Base-by-base conservation (phyloP, 2,113 vertebrate species). In the Mola mola region DNA sequence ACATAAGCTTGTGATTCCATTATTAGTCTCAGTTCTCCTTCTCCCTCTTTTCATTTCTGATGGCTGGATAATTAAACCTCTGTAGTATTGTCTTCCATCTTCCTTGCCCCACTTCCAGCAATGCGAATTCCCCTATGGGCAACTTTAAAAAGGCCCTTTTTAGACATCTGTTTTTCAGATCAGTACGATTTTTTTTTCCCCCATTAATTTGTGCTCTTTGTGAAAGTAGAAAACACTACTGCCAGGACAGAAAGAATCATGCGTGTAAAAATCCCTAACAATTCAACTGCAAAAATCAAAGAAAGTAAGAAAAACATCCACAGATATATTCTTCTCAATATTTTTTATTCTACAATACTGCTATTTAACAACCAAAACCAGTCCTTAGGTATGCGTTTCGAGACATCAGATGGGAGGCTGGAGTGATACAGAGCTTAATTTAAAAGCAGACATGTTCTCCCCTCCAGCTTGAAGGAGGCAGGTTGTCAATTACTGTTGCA, bases 41-140 rank as follows among this genome's bases (percentile, higher is more conserved):
- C 55, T 78, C 81, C 74, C 65, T 63, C 83, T 83, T 87, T 88
- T 89, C 85, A 88, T 88, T 89, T 87, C 79, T 91, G 89, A 91
- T 90, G 89, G 87, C 83, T 85, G 82, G 88, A 89, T 92, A 92
- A 91, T 92, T 90, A 92, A 91, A 90, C 90, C 90, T 91, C 90
- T 87, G 85, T 88, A 90, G 90, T 91, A 90, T 91, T 92, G 89
- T 91, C 87, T 91, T 92, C 85, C 80, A 81, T 90, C 75, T 85
- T 89, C 75, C 31, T 75, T 86, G 84, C 80, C 84, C 87, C 90
- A 91, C 89, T 92, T 89, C 83, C 81, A 90, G 87, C 86, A 85
- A 72, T 44, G 72, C 51, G 43, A 87, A 85, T 78, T 86, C 85
- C 89, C 89, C 87, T 48, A 78, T 85, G 86, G 89, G 86, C 80